These are phyloP conservation scores for Imbricaverruca yamaguchii DNA, from an alignment of 2,888 invertebrate species.

Conservation along the genomic window DNA sequence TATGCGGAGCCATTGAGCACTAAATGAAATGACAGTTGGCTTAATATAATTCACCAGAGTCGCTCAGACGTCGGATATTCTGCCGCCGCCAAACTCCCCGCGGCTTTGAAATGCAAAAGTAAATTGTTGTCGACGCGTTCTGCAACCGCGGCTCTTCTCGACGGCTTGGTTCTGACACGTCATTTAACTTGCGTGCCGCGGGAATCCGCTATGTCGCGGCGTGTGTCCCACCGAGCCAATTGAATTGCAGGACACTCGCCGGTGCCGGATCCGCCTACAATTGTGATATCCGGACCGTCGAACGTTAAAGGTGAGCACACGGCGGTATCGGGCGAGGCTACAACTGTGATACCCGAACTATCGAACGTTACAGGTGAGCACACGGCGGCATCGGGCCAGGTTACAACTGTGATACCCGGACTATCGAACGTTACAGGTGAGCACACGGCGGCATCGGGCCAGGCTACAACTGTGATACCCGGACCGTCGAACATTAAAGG, in stretches of 20 bases:
- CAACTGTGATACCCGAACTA: too few species aligned
- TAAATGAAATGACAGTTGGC: too few species aligned
- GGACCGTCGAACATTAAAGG: neutral
- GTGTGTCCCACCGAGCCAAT: neutral
- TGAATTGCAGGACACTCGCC: neutral
- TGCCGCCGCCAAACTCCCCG: too few species aligned
- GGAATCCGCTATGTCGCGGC: neutral
- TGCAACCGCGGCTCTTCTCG: too few species aligned
- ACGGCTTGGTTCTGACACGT: neutral
- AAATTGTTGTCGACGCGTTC: too few species aligned
- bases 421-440: neutral
- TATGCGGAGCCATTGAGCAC: too few species aligned
- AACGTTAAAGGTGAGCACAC: neutral
- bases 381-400: too few species aligned
- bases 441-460: neutral
- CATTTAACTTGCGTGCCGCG: neutral
- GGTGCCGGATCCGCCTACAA: neutral
- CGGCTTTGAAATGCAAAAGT: too few species aligned
- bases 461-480: neutral
- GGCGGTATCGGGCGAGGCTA: too few species aligned
- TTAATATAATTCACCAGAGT: too few species aligned
- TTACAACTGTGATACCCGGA: neutral
- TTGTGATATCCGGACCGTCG: conserved; percentile 2
- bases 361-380: too few species aligned
- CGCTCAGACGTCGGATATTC: too few species aligned